Evolutionary conservation across 2,113 vertebrate genomes (phyloP), one percentile per base, ranked within the genome.

Genomic region (Nanorana parkeri): DNA sequence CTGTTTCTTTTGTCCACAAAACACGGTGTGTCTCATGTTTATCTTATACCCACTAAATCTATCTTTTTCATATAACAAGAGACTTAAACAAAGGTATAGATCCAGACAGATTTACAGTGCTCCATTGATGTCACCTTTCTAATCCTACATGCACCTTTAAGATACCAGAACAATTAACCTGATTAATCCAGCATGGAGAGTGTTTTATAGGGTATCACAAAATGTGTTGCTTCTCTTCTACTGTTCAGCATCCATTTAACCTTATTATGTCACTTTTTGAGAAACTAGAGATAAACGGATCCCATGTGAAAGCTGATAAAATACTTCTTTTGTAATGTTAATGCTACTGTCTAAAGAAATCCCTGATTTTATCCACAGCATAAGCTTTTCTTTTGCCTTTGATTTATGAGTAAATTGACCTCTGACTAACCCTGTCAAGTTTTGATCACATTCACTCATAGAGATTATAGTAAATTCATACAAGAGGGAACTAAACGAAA

Each of bases 271-370:
- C 58, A 79, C 41, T 73, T 13, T 84, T 85, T 81, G 77, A 81
- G 68, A 86, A 88, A 89, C 80, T 1, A 85, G 28, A 74, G 74
- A 64, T 79, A 91, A 90, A 87, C 64, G 87, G 86, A 89, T 86
- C 58, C 68, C 73, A n/a, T 0, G 20, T 76, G 84, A 89, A 90
- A 87, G 41, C 61, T 16, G 81, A 78, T 85, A 87, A 87, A 84
- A 86, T 26, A 72, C 63, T 86, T 81, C 67, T 88, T 90, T 88
- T 89, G 23, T 89, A 88, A 86, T 87, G 86, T 64, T 89, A 89
- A 89, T 89, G 21, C 81, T 84, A 68, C 54, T 84, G 64, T 68
- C 86, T 86, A 85, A 73, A 72, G 81, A 87, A 88, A 90, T 87
- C 86, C 83, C 29, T 0, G 0, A 83, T 88, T 89, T 52, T 5